These are phyloP conservation scores for Liopterus haemorrhoidalis DNA, from an alignment of 2,888 invertebrate species.

Conservation along the genomic window DNA sequence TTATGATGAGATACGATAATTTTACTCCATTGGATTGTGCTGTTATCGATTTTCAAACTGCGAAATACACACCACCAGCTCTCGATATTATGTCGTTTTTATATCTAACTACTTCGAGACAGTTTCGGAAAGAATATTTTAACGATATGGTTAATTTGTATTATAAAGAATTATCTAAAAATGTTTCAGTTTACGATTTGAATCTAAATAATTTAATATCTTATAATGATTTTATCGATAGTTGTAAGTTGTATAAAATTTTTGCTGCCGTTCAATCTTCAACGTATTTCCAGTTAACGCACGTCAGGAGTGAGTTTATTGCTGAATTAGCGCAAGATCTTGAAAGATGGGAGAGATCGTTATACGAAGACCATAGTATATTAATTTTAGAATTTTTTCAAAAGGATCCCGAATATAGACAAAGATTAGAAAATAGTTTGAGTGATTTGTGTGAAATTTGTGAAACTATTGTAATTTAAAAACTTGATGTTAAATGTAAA, in stretches of 20 bases:
- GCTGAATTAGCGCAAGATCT: slow-evolving; percentile 12
- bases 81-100: slow-evolving; percentile 46
- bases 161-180: slow-evolving; percentile 4
- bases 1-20: slow-evolving; percentile 37
- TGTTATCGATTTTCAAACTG: slow-evolving; percentile 44
- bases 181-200: neutral
- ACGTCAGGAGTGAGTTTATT: slow-evolving; percentile 16
- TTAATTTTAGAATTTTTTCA: slow-evolving; percentile 9
- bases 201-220: slow-evolving; percentile 8
- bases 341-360: slow-evolving; percentile 12
- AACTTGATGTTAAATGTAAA: no score
- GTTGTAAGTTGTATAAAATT: slow-evolving; percentile 10
- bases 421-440: slow-evolving; percentile 5
- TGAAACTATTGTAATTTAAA: no score
- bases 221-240: slow-evolving; percentile 14
- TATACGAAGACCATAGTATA: slow-evolving; percentile 10
- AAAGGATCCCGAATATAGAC: slow-evolving; percentile 9
- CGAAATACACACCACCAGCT: slow-evolving; percentile 57
- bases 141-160: slow-evolving; percentile 8
- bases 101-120: slow-evolving; percentile 13
- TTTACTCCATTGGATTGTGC: slow-evolving; percentile 35
- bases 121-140: slow-evolving; percentile 14
- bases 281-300: slow-evolving; percentile 13
- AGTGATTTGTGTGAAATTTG: slow-evolving; percentile 10
- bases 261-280: slow-evolving; percentile 13